Evolutionary conservation across 2,888 invertebrate genomes (phyloP).

Genomic region (Parnassius glacialis): DNA sequence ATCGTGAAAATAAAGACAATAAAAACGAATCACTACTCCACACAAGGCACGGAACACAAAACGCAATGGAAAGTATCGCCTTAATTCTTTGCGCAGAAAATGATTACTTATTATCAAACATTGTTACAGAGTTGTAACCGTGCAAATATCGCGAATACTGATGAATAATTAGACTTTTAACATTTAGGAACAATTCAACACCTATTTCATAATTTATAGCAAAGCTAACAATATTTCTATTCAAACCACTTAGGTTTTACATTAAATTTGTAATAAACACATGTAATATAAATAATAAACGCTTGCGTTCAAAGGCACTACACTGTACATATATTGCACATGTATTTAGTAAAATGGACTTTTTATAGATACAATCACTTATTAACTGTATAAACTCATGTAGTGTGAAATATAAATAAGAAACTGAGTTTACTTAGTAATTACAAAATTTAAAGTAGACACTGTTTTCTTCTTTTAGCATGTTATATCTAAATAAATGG

Average conservation of each 20-base stretch:
- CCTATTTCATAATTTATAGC: conserved; percentile 1
- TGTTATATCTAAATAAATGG: conserved; percentile 4
- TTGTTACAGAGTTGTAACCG: no score
- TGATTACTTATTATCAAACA: no score
- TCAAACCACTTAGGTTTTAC: conserved; percentile 2
- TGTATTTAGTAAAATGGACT: conserved; percentile 10
- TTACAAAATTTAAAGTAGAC: conserved; percentile 1
- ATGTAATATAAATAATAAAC: background rate
- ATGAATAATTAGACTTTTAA: conserved; percentile 3
- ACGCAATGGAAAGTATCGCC: no score
- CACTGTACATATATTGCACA: conserved; percentile 5
- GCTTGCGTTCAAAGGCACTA: conserved; percentile 20
- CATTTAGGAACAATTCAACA: conserved; percentile 23
- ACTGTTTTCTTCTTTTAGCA: background rate
- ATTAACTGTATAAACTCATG: background rate
- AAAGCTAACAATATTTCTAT: conserved; percentile 10
- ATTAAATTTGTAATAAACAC: conserved; percentile 5
- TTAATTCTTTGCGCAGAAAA: no score
- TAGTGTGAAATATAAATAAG: background rate
- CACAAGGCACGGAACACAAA: no score
- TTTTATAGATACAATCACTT: background rate
- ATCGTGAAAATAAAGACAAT: no score
- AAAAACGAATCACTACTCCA: no score
- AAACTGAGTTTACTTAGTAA: conserved; percentile 11
- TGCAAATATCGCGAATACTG: background rate